Conservation (phyloP, 2,888 invertebrate genomes). For the Dysmachus trigonus region DNA sequence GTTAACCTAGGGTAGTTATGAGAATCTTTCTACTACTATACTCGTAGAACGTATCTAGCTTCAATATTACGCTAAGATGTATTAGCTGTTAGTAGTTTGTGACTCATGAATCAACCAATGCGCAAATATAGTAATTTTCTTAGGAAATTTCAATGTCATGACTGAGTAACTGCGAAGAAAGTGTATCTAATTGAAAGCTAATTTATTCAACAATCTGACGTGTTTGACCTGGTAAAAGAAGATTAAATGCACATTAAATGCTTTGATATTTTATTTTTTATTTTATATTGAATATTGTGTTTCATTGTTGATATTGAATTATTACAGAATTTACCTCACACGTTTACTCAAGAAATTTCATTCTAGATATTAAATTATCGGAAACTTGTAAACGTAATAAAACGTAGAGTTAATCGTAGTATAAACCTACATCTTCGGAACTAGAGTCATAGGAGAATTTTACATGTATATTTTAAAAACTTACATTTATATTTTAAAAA, state of each 20-base stretch:
- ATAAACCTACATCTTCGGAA: too few relatives aligned
- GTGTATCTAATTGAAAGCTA: background rate
- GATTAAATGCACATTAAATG: background rate
- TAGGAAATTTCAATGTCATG: background rate
- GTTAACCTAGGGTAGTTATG: background rate
- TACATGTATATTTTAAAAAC: too few relatives aligned
- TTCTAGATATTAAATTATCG: too few relatives aligned
- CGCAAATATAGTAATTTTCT: background rate
- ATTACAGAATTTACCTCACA: too few relatives aligned
- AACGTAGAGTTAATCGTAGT: too few relatives aligned
- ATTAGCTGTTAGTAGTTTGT: background rate
- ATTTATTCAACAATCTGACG: background rate
- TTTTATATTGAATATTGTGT: background rate
- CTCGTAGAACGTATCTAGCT: background rate
- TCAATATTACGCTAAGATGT: background rate
- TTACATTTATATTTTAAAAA: too few relatives aligned
- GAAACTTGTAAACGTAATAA: too few relatives aligned
- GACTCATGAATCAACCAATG: background rate
- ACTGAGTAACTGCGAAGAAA: background rate
- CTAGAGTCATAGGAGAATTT: too few relatives aligned
- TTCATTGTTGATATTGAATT: too few relatives aligned
- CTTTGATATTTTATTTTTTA: background rate
- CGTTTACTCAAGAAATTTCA: too few relatives aligned
- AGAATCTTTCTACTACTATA: background rate
- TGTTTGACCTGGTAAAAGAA: background rate